Conservation (phyloP, 2,888 invertebrate species). For the Periphyllus acericola region DNA sequence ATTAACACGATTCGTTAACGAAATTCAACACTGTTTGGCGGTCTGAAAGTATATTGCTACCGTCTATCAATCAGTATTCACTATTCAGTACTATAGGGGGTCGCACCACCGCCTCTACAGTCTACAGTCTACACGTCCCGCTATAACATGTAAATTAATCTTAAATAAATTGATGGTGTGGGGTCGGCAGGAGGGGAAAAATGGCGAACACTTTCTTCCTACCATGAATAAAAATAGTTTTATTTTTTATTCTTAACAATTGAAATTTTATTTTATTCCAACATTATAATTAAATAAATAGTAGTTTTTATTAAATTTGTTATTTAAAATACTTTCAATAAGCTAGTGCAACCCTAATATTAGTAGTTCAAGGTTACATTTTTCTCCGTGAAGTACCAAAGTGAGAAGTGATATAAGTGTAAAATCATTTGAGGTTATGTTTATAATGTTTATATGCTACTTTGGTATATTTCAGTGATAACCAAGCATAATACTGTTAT, state of each 20-base stretch:
- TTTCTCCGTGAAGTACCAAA: neutral
- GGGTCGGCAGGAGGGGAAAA: slow-evolving; percentile 53
- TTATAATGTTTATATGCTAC: neutral
- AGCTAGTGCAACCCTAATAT: slow-evolving; percentile 12
- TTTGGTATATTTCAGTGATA: neutral
- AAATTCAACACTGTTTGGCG: neutral
- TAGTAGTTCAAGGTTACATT: slow-evolving; percentile 15
- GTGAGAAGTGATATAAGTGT: neutral
- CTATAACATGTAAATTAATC: slow-evolving; percentile 56
- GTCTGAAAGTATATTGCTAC: slow-evolving; percentile 7
- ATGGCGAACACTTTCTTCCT: slow-evolving; percentile 57
- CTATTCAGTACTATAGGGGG: slow-evolving; percentile 4
- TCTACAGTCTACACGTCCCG: slow-evolving; percentile 36
- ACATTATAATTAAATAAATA: neutral
- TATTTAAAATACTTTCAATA: neutral
- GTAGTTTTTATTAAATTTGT: neutral
- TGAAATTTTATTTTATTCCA: neutral
- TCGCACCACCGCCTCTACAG: slow-evolving; percentile 11
- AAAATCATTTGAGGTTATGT: slow-evolving; percentile 31
- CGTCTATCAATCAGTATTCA: slow-evolving; percentile 11
- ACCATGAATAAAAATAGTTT: slow-evolving; percentile 42
- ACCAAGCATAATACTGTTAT: neutral
- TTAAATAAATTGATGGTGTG: slow-evolving; percentile 27
- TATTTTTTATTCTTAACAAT: slow-evolving; percentile 14
- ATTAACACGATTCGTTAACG: neutral